Evolutionary conservation across 2,797 vertebrate genomes (phyloP).

Genomic region (Tokudaia tokunoshimensis): DNA sequence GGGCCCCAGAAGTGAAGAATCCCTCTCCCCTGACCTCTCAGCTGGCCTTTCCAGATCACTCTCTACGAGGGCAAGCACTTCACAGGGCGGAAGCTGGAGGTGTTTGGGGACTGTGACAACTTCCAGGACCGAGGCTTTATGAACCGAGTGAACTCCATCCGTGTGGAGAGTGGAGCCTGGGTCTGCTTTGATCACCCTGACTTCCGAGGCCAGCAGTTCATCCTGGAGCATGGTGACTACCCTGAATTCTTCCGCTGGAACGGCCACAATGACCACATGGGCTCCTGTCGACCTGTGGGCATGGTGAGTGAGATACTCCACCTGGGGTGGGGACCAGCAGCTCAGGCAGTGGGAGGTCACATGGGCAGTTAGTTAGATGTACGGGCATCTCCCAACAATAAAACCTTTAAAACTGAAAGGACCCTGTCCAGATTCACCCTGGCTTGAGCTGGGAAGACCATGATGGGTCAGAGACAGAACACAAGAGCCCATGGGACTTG

Average conservation of each 20-base stretch:
- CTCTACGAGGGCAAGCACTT: constrained; percentile 95
- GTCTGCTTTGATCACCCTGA: constrained; percentile 95
- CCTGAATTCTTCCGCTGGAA: constrained; percentile 96
- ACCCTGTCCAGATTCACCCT: background rate
- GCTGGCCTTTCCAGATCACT: constrained; percentile 89
- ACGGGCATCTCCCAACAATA: background rate
- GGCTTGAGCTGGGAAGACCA: fast-evolving
- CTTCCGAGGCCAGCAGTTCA: constrained; percentile 95
- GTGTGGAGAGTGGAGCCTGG: constrained; percentile 94
- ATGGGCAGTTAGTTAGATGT: background rate
- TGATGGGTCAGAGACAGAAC: fast-evolving
- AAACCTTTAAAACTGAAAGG: background rate
- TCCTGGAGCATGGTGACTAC: constrained; percentile 95
- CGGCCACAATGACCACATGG: constrained; percentile 94
- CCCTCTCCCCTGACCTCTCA: background rate
- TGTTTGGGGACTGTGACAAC: constrained; percentile 93
- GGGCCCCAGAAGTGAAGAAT: background rate
- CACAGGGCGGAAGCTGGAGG: constrained; percentile 94
- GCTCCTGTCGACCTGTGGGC: constrained; percentile 94
- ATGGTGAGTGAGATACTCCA: constrained; percentile 90
- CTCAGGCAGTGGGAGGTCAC: fast-evolving
- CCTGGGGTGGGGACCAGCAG: background rate
- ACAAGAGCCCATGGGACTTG: background rate
- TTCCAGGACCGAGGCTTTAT: constrained; percentile 96
- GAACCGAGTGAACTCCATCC: constrained; percentile 95